A percentile compares a stretch with the other conserved stretches of the same genome.
Evolutionary conservation across 2,113 vertebrate species (phyloP).

Genomic region (Hucho hucho): DNA sequence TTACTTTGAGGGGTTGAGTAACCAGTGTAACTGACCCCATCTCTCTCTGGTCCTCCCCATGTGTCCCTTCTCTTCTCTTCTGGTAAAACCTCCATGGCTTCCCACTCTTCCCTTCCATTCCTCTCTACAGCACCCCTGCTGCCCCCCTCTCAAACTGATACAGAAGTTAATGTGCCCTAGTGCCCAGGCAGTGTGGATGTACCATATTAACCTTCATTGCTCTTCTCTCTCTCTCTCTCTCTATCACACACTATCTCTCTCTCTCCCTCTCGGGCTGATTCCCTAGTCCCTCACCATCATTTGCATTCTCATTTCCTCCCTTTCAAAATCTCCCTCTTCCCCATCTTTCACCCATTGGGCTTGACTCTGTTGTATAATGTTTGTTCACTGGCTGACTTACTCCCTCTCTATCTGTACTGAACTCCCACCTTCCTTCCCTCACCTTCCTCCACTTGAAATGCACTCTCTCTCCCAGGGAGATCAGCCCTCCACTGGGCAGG

Average conservation of each 20-base stretch:
- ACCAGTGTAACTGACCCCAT: slow-evolving; percentile 60
- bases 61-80: slow-evolving; percentile 51
- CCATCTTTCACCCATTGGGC: slow-evolving; percentile 41
- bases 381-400: slow-evolving; percentile 68
- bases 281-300: background rate
- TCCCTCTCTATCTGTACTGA: slow-evolving; percentile 27
- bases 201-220: slow-evolving; percentile 49
- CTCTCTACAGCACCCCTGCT: slow-evolving; percentile 70
- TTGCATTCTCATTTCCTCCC: slow-evolving; percentile 4
- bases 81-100: slow-evolving; percentile 35
- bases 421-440: slow-evolving; percentile 40
- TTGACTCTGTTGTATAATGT: slow-evolving; percentile 56
- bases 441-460: slow-evolving; percentile 44
- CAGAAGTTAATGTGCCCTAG: slow-evolving; percentile 65
- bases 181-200: slow-evolving; percentile 34
- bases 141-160: slow-evolving; percentile 66
- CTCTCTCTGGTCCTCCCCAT: slow-evolving; percentile 35
- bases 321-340: background rate
- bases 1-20: slow-evolving; percentile 1
- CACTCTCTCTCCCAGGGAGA: slow-evolving; percentile 76
- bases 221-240: background rate
- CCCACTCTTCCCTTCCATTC: slow-evolving; percentile 14
- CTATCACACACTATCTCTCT: background rate
- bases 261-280: slow-evolving; percentile 7
- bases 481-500: slow-evolving; percentile 89